A percentile compares a stretch with the other conserved stretches of the same genome.
phyloP scores from a whole-genome alignment of 2,113 vertebrate genomes.

The Pseudolaguvia tuberculata region DNA sequence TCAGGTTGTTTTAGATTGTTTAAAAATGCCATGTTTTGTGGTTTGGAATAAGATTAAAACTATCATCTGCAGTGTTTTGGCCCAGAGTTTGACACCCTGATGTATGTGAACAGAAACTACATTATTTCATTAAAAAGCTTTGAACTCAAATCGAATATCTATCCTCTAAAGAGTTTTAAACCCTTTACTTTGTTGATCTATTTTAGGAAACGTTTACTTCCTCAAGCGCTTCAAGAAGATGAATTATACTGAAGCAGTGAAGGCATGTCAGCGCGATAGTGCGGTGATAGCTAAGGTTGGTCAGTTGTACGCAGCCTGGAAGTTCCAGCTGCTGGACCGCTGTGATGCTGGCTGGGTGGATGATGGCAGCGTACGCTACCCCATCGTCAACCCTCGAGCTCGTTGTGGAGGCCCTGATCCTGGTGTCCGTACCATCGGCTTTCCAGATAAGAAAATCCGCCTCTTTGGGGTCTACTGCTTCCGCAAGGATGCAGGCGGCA shows the following conservation, averaged over 20 bases:
- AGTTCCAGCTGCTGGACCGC: slow-evolving; percentile 86
- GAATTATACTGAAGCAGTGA: slow-evolving; percentile 77
- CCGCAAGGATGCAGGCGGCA: slow-evolving; percentile 55
- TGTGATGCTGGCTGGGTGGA: slow-evolving; percentile 90
- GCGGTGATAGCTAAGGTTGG: slow-evolving; percentile 82
- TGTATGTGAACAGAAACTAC: too few species aligned
- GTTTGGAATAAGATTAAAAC: too few species aligned
- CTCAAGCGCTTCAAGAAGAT: slow-evolving; percentile 87
- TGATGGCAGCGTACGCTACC: slow-evolving; percentile 89
- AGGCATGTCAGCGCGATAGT: slow-evolving; percentile 78
- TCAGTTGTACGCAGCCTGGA: slow-evolving; percentile 92
- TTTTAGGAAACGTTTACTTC: slow-evolving; percentile 84
- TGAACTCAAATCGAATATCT: too few species aligned
- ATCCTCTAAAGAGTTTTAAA: not conserved
- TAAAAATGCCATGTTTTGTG: too few species aligned
- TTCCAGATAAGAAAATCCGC: slow-evolving; percentile 83
- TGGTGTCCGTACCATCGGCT: slow-evolving; percentile 85
- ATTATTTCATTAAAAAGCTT: too few species aligned
- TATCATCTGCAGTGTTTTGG: too few species aligned
- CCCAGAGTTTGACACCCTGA: too few species aligned
- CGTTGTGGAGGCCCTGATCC: slow-evolving; percentile 85
- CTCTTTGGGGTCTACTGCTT: slow-evolving; percentile 92
- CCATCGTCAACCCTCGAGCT: slow-evolving; percentile 86
- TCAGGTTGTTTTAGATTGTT: too few species aligned
- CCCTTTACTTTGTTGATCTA: slow-evolving; percentile 2